Evolutionary conservation across 2,888 invertebrate genomes (phyloP).

Genomic region (Invenusta paracnida): DNA sequence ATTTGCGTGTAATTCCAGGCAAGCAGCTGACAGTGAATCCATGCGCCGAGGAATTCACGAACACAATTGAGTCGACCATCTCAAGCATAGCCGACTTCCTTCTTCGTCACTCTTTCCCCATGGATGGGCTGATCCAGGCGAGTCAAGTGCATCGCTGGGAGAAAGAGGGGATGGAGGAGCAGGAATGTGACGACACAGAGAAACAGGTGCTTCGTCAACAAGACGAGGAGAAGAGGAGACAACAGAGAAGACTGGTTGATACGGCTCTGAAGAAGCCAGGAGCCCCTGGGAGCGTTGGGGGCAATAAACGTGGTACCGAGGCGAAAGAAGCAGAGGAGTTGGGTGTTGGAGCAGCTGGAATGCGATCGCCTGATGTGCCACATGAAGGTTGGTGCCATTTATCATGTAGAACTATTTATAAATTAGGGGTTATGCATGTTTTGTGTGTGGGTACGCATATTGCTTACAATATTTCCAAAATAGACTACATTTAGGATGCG

Average conservation of each 20-base stretch:
- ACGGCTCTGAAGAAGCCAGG: not conserved
- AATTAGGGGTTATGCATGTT: too few species aligned
- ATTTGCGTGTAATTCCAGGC: not conserved
- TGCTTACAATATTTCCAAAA: too few species aligned
- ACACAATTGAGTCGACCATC: not conserved
- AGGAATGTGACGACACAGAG: too few species aligned
- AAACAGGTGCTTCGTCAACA: too few species aligned
- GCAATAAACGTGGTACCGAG: too few species aligned
- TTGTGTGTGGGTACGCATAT: too few species aligned
- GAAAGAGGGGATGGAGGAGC: too few species aligned
- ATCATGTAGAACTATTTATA: too few species aligned
- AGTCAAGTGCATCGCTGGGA: not conserved
- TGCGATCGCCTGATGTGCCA: not conserved
- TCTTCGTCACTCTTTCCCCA: not conserved
- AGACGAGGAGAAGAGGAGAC: too few species aligned
- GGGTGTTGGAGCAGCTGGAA: not conserved
- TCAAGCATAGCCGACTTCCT: not conserved
- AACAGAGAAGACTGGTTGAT: too few species aligned
- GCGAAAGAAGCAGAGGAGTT: not conserved
- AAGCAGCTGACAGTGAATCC: not conserved
- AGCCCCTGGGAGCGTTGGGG: not conserved
- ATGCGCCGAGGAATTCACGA: not conserved
- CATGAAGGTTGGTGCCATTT: not conserved
- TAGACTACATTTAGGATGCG: too few species aligned
- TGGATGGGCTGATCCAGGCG: not conserved